Evolutionary conservation across 1,140 invertebrate species (phyloP).

Genomic region (Philotrypesis tridentata): DNA sequence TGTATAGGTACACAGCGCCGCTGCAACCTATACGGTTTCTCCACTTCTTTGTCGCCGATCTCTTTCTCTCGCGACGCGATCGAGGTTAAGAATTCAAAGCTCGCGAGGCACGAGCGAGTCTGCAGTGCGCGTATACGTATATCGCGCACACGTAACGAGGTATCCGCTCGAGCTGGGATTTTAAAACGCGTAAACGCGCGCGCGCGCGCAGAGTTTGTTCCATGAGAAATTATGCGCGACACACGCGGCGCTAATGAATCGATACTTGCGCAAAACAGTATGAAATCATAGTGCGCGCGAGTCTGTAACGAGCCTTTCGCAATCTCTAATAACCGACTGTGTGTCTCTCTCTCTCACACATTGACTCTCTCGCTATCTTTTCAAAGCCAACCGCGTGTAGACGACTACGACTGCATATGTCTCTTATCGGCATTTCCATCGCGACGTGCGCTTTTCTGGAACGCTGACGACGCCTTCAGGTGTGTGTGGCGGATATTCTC

Average conservation of each 20-base stretch:
- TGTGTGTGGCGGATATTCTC: not conserved
- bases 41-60: no score
- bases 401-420: no score
- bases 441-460: not conserved
- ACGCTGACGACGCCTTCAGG: not conserved
- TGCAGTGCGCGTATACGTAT: no score
- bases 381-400: not conserved
- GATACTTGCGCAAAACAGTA: not conserved
- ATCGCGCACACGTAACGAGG: no score
- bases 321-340: not conserved
- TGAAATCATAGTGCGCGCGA: not conserved
- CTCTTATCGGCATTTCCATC: not conserved
- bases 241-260: not conserved
- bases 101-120: not conserved
- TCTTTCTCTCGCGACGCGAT: no score
- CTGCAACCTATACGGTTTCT: no score
- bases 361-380: not conserved
- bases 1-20: no score
- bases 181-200: not conserved
- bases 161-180: no score
- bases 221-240: not conserved
- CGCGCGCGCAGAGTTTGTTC: no score
- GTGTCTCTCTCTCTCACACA: no score
- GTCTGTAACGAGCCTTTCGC: not conserved
- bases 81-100: not conserved